Conservation (phyloP, 2,113 vertebrate genomes). For the Aix galericulata region DNA sequence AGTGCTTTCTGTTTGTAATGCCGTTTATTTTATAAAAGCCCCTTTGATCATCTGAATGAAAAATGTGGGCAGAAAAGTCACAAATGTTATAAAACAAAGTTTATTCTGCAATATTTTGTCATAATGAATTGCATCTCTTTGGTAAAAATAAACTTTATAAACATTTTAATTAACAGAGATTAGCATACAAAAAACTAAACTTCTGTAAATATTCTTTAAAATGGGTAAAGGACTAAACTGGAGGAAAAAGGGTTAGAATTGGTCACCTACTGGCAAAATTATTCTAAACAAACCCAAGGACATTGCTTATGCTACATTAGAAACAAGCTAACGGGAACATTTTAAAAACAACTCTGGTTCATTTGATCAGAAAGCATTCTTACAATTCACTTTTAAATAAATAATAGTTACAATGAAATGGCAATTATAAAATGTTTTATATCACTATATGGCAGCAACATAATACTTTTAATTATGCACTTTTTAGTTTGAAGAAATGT, state of each 20-base stretch:
- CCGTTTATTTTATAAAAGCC: constrained; percentile 72
- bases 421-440: constrained; percentile 82
- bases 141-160: constrained; percentile 99
- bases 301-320: constrained; percentile 73
- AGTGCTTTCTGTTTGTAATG: constrained; percentile 50
- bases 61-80: constrained; percentile 68
- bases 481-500: constrained; percentile 78
- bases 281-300: constrained; percentile 74
- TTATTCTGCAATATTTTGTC: constrained; percentile 99
- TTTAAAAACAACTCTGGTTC: constrained; percentile 71
- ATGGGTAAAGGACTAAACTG: constrained; percentile 69
- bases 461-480: constrained; percentile 83
- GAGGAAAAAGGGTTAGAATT: constrained; percentile 70
- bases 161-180: constrained; percentile 99
- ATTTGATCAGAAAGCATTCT: constrained; percentile 77
- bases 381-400: constrained; percentile 82
- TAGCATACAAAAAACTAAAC: constrained; percentile 99
- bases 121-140: constrained; percentile 99
- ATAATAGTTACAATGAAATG: constrained; percentile 84
- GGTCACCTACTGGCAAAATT: constrained; percentile 76
- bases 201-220: constrained; percentile 82
- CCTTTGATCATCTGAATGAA: constrained; percentile 65
- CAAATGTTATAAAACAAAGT: constrained; percentile 90
- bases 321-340: constrained; percentile 66
- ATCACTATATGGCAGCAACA: constrained; percentile 81